These are phyloP conservation scores for Oligia latruncula DNA, from an alignment of 2,888 invertebrate genomes.

Conservation along the genomic window DNA sequence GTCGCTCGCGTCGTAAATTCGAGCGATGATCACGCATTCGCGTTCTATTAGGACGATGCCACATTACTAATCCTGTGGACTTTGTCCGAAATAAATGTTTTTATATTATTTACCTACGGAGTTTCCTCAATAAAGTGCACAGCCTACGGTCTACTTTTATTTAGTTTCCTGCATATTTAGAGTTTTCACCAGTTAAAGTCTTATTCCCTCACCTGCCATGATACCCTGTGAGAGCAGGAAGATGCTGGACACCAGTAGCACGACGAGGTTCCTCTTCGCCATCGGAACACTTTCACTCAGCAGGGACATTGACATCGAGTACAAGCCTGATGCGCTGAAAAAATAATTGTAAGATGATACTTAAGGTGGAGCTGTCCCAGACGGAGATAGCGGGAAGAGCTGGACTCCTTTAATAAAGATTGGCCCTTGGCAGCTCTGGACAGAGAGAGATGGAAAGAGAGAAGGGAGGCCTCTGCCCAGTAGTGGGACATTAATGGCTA, in stretches of 20 bases:
- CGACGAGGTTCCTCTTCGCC: slow-evolving; percentile 73
- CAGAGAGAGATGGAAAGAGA: no score
- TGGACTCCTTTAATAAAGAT: no score
- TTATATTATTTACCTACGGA: neutral
- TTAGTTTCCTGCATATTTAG: neutral
- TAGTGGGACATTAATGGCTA: no score
- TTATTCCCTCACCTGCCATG: slow-evolving; percentile 75
- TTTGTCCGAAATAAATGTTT: neutral
- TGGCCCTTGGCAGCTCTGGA: no score
- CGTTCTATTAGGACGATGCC: no score
- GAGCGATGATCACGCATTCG: no score
- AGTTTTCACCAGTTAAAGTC: neutral
- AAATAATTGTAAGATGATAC: neutral
- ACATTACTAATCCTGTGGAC: no score
- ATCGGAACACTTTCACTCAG: slow-evolving; percentile 79
- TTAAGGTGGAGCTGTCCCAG: neutral
- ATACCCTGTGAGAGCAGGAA: slow-evolving; percentile 76
- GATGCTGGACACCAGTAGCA: slow-evolving; percentile 78
- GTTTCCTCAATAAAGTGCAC: neutral
- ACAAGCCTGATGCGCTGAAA: slow-evolving; percentile 77
- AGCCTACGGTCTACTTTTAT: neutral
- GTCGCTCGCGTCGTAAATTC: no score
- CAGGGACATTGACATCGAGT: slow-evolving; percentile 76
- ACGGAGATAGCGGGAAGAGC: neutral
- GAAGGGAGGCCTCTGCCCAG: no score